These are phyloP conservation scores for Drosophila melanosoma DNA, from an alignment of 2,888 invertebrate species.

Conservation along the genomic window DNA sequence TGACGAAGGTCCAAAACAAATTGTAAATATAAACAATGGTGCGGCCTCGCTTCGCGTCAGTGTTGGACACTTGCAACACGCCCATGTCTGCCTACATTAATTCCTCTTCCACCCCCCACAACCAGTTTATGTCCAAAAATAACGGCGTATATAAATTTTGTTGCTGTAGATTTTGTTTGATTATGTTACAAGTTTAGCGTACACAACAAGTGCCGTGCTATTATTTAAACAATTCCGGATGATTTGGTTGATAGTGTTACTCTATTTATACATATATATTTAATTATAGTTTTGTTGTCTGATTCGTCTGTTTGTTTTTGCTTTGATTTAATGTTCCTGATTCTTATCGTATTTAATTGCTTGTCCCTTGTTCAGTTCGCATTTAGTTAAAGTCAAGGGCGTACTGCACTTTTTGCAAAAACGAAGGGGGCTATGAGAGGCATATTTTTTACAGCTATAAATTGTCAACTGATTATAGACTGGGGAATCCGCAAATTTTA, in stretches of 20 bases:
- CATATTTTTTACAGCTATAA: not conserved
- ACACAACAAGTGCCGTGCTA: slow-evolving; percentile 48
- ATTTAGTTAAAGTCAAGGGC: not conserved
- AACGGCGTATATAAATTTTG: slow-evolving; percentile 22
- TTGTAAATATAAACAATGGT: slow-evolving; percentile 47
- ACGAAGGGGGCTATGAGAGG: not conserved
- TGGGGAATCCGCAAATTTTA: not conserved
- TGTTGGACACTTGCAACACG: slow-evolving; percentile 43
- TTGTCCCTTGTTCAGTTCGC: slow-evolving; percentile 8
- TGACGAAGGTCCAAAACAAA: slow-evolving; percentile 32
- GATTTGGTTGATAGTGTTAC: slow-evolving; percentile 5
- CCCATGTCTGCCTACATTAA: not conserved
- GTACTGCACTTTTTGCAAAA: not conserved
- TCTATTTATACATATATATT: slow-evolving; percentile 1
- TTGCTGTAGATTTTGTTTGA: slow-evolving; percentile 34
- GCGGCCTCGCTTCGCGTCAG: slow-evolving; percentile 26
- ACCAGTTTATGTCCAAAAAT: slow-evolving; percentile 42
- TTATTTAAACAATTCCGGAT: slow-evolving; percentile 62
- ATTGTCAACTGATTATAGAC: not conserved
- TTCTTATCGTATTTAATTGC: slow-evolving; percentile 38
- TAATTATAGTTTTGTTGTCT: slow-evolving; percentile 20
- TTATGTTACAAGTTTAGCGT: slow-evolving; percentile 40
- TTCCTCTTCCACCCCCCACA: not conserved
- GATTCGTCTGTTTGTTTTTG: slow-evolving; percentile 5
- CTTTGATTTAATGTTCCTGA: slow-evolving; percentile 28